Evolutionary conservation across 2,888 invertebrate genomes (phyloP).

Genomic region (Isoperla grammatica): DNA sequence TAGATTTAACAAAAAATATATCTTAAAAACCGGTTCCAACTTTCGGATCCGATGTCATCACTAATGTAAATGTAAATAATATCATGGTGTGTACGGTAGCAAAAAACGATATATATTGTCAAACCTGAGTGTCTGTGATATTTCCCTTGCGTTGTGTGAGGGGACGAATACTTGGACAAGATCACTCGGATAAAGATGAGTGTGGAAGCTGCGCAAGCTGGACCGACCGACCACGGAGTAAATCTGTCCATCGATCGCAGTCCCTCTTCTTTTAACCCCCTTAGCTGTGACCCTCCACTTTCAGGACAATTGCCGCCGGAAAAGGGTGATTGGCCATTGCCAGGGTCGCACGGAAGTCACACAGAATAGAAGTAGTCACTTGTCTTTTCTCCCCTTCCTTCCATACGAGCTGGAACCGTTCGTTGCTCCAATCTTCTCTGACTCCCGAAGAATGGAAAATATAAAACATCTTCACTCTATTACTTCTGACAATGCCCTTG

Average conservation of each 20-base stretch:
- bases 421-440: neutral
- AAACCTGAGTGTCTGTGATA: too few relatives aligned
- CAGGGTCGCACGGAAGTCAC: conserved; percentile 4
- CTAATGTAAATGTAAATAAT: too few relatives aligned
- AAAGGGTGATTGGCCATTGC: conserved; percentile 27
- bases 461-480: neutral
- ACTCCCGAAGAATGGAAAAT: neutral
- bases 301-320: conserved; percentile 28
- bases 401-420: too few relatives aligned
- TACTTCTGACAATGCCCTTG: too few relatives aligned
- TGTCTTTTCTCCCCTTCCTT: neutral
- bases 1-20: too few relatives aligned
- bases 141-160: too few relatives aligned
- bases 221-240: conserved; percentile 22
- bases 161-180: too few relatives aligned
- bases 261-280: conserved; percentile 13
- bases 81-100: too few relatives aligned
- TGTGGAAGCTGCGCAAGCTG: conserved; percentile 8
- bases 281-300: conserved; percentile 3
- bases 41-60: too few relatives aligned
- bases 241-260: conserved; percentile 23
- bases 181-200: conserved; percentile 14
- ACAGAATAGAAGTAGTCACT: conserved; percentile 12
- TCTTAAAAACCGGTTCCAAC: too few relatives aligned
- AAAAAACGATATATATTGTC: too few relatives aligned